phyloP scores from a whole-genome alignment of 2,888 invertebrate genomes.

The Diaphora mendica region DNA sequence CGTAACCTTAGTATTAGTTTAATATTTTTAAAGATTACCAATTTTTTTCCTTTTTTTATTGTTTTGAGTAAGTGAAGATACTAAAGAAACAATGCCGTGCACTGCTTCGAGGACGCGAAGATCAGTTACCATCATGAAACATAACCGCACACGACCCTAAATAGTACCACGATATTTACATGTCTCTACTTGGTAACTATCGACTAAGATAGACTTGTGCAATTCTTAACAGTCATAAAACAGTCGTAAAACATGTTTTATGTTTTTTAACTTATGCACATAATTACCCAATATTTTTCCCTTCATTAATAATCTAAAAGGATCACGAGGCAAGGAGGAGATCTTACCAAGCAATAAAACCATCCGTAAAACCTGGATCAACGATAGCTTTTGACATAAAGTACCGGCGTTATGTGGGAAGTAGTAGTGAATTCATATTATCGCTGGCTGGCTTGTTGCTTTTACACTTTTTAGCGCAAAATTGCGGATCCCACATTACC shows the following conservation, averaged over 20 bases:
- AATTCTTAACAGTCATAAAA: too few relatives aligned
- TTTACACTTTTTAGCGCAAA: conserved; percentile 29
- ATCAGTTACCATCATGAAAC: too few relatives aligned
- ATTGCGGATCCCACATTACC: conserved; percentile 32
- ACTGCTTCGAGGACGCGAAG: too few relatives aligned
- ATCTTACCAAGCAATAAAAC: conserved; percentile 21
- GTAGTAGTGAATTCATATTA: conserved; percentile 35
- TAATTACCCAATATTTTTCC: not conserved
- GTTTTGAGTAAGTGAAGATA: too few relatives aligned
- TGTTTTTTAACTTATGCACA: not conserved
- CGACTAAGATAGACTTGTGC: too few relatives aligned
- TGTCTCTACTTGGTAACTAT: too few relatives aligned
- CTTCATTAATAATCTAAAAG: conserved; percentile 1
- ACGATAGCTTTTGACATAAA: conserved; percentile 31
- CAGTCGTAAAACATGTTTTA: not conserved
- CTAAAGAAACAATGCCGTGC: too few relatives aligned
- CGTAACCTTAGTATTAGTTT: too few relatives aligned
- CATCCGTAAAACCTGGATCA: conserved; percentile 24
- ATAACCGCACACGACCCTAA: too few relatives aligned
- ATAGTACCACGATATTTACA: too few relatives aligned
- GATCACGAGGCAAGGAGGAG: not conserved
- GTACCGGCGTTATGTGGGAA: conserved; percentile 22
- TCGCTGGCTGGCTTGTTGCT: conserved; percentile 36
- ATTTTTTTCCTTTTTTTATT: too few relatives aligned
- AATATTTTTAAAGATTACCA: too few relatives aligned